These are phyloP conservation scores for Stylophora pistillata DNA, from an alignment of 64 coral and sea anemone genomes.

Conservation along the genomic window DNA sequence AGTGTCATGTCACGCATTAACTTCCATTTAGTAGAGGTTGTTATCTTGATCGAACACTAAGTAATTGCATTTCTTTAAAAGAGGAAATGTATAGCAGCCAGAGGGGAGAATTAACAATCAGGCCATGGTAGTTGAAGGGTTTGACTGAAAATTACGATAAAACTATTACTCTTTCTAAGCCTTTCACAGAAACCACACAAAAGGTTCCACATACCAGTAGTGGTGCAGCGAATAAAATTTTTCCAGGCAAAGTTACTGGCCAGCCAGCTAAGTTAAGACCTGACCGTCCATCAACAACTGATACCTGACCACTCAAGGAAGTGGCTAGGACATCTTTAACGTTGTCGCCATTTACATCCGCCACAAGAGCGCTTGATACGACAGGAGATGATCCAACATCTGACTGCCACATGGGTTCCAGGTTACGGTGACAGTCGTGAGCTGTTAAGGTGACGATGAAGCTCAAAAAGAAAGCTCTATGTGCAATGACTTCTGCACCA, in stretches of 20 bases:
- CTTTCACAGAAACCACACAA: not conserved
- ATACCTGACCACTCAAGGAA: slow-evolving; percentile 77
- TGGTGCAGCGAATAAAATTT: slow-evolving; percentile 78
- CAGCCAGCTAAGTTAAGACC: slow-evolving; percentile 70
- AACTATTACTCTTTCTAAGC: too few relatives aligned
- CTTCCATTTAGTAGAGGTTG: too few relatives aligned
- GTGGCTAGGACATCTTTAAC: slow-evolving; percentile 66
- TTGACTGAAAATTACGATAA: too few relatives aligned
- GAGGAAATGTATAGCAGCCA: too few relatives aligned
- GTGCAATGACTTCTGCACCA: not conserved
- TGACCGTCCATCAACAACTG: slow-evolving; percentile 75
- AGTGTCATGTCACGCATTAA: too few relatives aligned
- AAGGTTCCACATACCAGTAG: slow-evolving; percentile 55
- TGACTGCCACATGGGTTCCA: slow-evolving; percentile 65
- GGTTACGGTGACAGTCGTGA: slow-evolving; percentile 66
- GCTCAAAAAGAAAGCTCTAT: not conserved
- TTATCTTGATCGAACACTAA: too few relatives aligned
- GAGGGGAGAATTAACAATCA: not conserved
- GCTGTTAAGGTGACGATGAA: not conserved
- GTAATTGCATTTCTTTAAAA: too few relatives aligned
- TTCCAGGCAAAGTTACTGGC: slow-evolving; percentile 69
- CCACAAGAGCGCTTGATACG: slow-evolving; percentile 78
- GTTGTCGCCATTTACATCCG: slow-evolving; percentile 81
- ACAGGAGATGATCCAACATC: slow-evolving; percentile 71
- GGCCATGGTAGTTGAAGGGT: too few relatives aligned